These are phyloP conservation scores for Labroides dimidiatus DNA, from an alignment of 2,797 vertebrate species.

Conservation along the genomic window DNA sequence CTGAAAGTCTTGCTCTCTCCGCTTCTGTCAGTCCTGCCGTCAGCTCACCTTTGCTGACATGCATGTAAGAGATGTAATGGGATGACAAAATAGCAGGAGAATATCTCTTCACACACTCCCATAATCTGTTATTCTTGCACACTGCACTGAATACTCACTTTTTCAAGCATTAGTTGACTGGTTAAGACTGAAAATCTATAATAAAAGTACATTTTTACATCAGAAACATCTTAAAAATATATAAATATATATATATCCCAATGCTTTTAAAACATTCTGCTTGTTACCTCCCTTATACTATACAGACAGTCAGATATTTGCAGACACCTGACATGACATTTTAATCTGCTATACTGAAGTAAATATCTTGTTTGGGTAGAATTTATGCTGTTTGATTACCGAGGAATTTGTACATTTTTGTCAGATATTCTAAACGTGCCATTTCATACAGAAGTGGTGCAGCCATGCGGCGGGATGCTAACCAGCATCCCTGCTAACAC, in stretches of 20 bases:
- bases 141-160: conserved; percentile 46
- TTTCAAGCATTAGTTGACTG: conserved; percentile 24
- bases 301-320: conserved; percentile 14
- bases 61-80: conserved; percentile 60
- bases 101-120: conserved; percentile 8
- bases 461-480: conserved; percentile 44
- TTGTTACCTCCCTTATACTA: conserved; percentile 14
- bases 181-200: conserved; percentile 11
- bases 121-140: conserved; percentile 51
- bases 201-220: conserved; percentile 14
- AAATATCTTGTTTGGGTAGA: conserved; percentile 37
- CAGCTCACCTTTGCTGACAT: conserved; percentile 62
- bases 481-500: conserved; percentile 40
- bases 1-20: conserved; percentile 17
- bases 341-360: conserved; percentile 9
- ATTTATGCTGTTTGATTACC: conserved; percentile 45
- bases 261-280: conserved; percentile 7
- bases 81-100: conserved; percentile 31
- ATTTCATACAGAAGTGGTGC: conserved; percentile 40
- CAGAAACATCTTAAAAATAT: neutral
- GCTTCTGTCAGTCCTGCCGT: conserved; percentile 30
- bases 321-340: neutral
- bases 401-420: conserved; percentile 49
- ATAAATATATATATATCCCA: neutral
- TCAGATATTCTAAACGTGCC: conserved; percentile 29